Conservation (phyloP, 2,797 vertebrate genomes). For the Alca torda region DNA sequence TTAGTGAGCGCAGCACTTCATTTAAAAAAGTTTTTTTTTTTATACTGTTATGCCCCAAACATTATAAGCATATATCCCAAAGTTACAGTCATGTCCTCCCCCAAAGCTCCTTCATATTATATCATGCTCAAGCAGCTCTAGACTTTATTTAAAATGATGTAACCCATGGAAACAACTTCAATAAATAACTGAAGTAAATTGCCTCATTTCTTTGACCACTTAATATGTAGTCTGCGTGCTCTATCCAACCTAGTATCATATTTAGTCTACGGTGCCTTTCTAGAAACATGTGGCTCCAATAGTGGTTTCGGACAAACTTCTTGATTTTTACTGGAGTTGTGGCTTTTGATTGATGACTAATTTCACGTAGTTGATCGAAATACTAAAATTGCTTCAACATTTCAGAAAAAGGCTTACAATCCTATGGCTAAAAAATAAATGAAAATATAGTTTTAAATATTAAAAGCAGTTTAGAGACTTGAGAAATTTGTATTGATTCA, state of each 20-base stretch:
- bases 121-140: not conserved
- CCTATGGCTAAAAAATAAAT: not conserved
- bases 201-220: constrained; percentile 17
- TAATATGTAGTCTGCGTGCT: not conserved
- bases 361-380: not conserved
- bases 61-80: not conserved
- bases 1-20: not conserved
- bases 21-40: not conserved
- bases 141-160: not conserved
- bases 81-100: not conserved
- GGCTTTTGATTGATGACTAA: not conserved
- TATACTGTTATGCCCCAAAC: not conserved
- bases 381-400: constrained; percentile 4
- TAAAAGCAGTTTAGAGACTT: not conserved
- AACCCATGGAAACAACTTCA: not conserved
- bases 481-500: not conserved
- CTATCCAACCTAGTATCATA: not conserved
- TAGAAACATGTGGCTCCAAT: constrained; percentile 27
- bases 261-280: not conserved
- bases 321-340: not conserved
- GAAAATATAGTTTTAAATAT: not conserved
- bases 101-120: not conserved
- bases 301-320: not conserved
- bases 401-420: not conserved
- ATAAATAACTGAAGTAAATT: not conserved